Evolutionary conservation across 2,113 vertebrate genomes (phyloP).

Genomic region (Scalopus aquaticus): DNA sequence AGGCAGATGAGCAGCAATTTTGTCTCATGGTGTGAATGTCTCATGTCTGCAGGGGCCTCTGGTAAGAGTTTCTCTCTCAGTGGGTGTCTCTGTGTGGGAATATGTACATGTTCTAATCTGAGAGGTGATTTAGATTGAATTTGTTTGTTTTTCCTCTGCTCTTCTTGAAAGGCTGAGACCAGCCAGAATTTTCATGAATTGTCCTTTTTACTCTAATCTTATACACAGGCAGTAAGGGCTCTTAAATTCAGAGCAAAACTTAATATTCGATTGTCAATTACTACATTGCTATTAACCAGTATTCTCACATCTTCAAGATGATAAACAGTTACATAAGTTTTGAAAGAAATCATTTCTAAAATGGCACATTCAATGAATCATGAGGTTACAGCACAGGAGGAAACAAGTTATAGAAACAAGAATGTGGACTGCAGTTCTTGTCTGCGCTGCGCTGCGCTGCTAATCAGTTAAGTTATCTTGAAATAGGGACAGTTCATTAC

Average conservation of each 20-base stretch:
- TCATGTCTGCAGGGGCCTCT: neutral
- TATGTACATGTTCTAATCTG: neutral
- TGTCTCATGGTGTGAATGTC: neutral
- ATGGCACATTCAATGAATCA: neutral
- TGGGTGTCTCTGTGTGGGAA: neutral
- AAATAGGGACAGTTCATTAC: neutral
- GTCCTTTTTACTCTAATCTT: neutral
- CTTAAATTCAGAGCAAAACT: neutral
- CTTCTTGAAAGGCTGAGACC: neutral
- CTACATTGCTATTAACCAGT: neutral
- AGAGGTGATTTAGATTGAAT: neutral
- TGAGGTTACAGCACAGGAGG: neutral
- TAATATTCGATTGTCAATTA: neutral
- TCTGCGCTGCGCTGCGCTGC: neutral
- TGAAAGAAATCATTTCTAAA: constrained; percentile 24
- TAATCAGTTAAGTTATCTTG: neutral
- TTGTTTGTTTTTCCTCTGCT: constrained; percentile 8
- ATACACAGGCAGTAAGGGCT: neutral
- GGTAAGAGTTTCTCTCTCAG: neutral
- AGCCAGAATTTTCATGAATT: neutral
- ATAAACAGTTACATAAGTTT: neutral
- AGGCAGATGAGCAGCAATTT: neutral
- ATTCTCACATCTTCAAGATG: neutral
- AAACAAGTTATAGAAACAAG: neutral
- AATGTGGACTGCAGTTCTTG: neutral